Percentiles rank a stretch among this genome's conserved stretches.
These are phyloP conservation scores for Catalaphyllia jardinei DNA, from an alignment of 64 coral and sea anemone genomes.

Conservation along the genomic window DNA sequence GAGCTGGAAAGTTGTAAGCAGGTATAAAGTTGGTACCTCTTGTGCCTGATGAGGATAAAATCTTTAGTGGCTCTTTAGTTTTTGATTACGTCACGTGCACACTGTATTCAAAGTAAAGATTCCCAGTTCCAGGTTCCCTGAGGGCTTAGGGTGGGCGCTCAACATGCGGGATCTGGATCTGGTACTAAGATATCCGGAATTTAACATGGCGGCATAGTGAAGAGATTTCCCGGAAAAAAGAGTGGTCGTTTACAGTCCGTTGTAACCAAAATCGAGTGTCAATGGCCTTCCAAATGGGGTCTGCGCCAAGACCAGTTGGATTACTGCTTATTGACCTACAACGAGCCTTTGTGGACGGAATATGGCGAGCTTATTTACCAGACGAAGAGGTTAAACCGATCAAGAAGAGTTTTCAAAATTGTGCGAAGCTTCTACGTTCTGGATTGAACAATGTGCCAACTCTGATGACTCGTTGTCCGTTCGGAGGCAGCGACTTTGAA, in stretches of 20 bases:
- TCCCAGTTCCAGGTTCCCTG: too few relatives aligned
- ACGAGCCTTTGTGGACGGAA: constrained; percentile 42
- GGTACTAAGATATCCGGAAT: too few relatives aligned
- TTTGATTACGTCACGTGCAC: too few relatives aligned
- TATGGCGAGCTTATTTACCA: constrained; percentile 30
- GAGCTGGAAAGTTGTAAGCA: too few relatives aligned
- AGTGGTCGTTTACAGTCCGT: not conserved
- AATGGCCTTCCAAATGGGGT: not conserved
- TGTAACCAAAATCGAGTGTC: too few relatives aligned
- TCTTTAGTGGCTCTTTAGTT: too few relatives aligned
- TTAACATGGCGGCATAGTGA: not conserved
- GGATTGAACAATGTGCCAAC: constrained; percentile 32
- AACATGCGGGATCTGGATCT: too few relatives aligned
- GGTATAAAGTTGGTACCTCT: too few relatives aligned
- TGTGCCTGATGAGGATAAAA: too few relatives aligned
- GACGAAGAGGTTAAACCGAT: constrained; percentile 53
- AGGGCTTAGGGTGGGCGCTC: too few relatives aligned
- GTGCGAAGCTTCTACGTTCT: constrained; percentile 28
- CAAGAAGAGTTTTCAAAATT: constrained; percentile 44
- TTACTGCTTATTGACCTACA: constrained; percentile 54
- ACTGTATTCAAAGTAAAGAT: too few relatives aligned
- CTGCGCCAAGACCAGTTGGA: constrained; percentile 1
- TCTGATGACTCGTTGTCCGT: constrained; percentile 48
- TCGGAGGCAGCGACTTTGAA: constrained; percentile 36
- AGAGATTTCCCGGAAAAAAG: not conserved